phyloP scores from a whole-genome alignment of 2,888 invertebrate genomes.

The Octodonta nipae region DNA sequence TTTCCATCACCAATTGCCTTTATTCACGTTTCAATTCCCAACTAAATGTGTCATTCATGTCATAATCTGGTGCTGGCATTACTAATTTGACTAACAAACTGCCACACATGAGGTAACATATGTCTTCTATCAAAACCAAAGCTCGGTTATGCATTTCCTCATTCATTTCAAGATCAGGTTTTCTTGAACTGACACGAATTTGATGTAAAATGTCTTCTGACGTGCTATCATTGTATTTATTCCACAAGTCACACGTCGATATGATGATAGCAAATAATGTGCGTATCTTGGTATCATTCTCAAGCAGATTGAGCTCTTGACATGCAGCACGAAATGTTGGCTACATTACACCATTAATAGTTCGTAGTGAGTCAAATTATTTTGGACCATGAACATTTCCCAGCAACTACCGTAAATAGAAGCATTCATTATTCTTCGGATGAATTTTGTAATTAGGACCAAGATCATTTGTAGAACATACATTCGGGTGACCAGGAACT shows the following conservation, averaged over 20 bases:
- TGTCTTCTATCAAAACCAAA: slow-evolving; percentile 3
- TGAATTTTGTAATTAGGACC: slow-evolving; percentile 23
- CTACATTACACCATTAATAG: slow-evolving; percentile 27
- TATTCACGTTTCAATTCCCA: neutral
- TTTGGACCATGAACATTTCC: slow-evolving; percentile 25
- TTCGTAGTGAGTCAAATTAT: slow-evolving; percentile 23
- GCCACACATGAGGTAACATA: neutral
- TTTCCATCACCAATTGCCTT: slow-evolving; percentile 9
- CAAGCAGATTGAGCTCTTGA: slow-evolving; percentile 18
- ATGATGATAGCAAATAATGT: neutral
- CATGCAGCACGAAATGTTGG: slow-evolving; percentile 26
- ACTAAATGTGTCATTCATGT: neutral
- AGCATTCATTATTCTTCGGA: slow-evolving; percentile 23
- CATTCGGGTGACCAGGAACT: slow-evolving; percentile 1
- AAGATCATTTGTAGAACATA: slow-evolving; percentile 12
- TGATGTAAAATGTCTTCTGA: neutral
- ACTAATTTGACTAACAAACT: neutral
- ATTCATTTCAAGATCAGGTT: neutral
- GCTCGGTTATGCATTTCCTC: slow-evolving; percentile 1
- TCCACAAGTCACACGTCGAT: neutral
- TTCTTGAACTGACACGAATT: neutral
- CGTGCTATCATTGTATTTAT: slow-evolving; percentile 2
- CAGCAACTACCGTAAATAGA: slow-evolving; percentile 23
- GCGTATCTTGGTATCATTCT: slow-evolving; percentile 11
- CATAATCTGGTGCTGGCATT: slow-evolving; percentile 1